These are phyloP conservation scores for Aporrectodea caliginosa DNA, from an alignment of 1,140 invertebrate species.

Conservation along the genomic window DNA sequence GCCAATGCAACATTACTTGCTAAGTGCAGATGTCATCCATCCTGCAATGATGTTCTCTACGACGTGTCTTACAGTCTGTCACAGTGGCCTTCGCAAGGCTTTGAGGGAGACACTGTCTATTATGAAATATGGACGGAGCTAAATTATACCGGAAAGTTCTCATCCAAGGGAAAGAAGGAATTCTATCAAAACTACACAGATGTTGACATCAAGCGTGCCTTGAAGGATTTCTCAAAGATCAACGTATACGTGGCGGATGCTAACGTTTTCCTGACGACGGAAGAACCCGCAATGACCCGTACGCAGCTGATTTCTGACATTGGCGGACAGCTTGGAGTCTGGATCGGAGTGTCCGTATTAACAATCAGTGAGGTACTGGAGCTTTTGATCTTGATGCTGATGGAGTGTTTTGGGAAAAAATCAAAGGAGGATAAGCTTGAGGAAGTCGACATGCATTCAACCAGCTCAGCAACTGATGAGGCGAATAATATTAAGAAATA, in stretches of 20 bases:
- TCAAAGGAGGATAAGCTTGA: background rate
- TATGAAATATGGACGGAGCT: background rate
- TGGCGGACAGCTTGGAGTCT: constrained; percentile 32
- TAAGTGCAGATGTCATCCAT: constrained; percentile 26
- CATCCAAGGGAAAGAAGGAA: background rate
- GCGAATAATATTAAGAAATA: too few relatives aligned
- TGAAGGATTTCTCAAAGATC: constrained; percentile 7
- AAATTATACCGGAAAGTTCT: background rate
- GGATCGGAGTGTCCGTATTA: constrained; percentile 18
- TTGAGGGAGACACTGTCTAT: background rate
- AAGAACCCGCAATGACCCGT: constrained; percentile 26
- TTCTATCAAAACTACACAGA: background rate
- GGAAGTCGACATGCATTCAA: background rate
- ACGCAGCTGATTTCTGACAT: constrained; percentile 30
- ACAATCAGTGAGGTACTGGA: background rate
- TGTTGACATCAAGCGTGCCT: background rate
- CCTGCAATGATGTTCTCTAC: constrained; percentile 32
- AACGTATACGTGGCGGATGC: constrained; percentile 33
- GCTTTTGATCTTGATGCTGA: background rate
- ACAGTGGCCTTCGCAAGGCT: constrained; percentile 15
- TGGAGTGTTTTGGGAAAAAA: background rate
- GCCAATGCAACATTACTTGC: background rate
- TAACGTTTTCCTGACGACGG: constrained; percentile 32
- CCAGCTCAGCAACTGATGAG: too few relatives aligned
- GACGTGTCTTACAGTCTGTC: constrained; percentile 32